Evolutionary conservation across 2,113 vertebrate genomes (phyloP), one percentile per base, ranked within the genome.

Genomic region (Piliocolobus tephrosceles): DNA sequence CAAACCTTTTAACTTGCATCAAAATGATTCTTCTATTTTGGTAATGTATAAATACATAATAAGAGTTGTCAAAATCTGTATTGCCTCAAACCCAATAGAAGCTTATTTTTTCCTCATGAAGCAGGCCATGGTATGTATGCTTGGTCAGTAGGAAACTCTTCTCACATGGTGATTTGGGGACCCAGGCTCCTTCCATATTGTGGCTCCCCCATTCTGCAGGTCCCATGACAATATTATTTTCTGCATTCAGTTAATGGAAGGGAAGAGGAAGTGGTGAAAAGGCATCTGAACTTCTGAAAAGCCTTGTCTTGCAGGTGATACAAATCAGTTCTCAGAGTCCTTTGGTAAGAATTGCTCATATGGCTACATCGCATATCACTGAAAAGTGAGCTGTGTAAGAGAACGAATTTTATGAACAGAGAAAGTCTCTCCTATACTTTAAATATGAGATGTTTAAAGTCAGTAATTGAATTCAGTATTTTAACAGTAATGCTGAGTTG

Each of bases 371-470:
- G 35, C 35, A 52, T 16, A 30, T 35, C 76, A 45, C 32, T 25
- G 30, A 16, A 52, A 58, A 14, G 43, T 0, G 12, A 58, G 38
- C 30, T 95, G 6, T 43, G 23, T 50, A 27, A 57, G 16, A 91
- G 9, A 87, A 61, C 5, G 3, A 22, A 90, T 78, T 90, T 93
- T 45, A 55, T 93, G 35, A 84, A 68, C 30, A 91, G 43, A 94
- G 32, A n/a, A 1, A 30, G 17, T 92, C 35, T 94, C 22, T 38
- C 20, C 43, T 38, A 30, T n/a, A 73, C 7, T 20, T 55, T 68
- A 52, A n/a, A 81, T 23, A 27, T 32, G 78, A 64, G 32, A 75
- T 58, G 96, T 92, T 93, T 40, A 70, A 97, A 96, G 38, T 85
- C 47, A 57, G 11, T 94, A 82, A 88, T 90, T 91, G 43, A 70